Evolutionary conservation across 2,888 invertebrate genomes (phyloP), one percentile per base, ranked within the genome.

Genomic region (Pecten maximus): DNA sequence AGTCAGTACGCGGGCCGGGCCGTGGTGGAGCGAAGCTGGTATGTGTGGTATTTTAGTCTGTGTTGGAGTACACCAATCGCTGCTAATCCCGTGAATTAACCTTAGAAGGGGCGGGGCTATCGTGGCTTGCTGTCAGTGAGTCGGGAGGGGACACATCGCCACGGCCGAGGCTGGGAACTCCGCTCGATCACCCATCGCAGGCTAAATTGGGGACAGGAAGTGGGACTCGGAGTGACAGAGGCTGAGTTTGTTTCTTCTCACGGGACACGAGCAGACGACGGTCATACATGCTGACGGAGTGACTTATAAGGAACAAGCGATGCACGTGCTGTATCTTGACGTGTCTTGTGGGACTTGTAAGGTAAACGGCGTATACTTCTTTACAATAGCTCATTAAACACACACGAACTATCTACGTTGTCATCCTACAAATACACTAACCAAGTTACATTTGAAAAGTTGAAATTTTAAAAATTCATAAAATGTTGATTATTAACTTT

Each of bases 201-300:
- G 74, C 74, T 28, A 74, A 23, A 74, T 74, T 35, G 74, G 35
- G 74, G 74, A 74, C 74, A 74, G 74, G 74, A 74, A 74, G 74
- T 74, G 74, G 74, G 74, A 35, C 35, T 35, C 74, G 35, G 74
- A 74, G 74, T 74, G 74, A 74, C 74, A 74, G 74, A 74, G 74
- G 74, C 74, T 74, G 74, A n/a, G 6, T 28, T n/a, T 10, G 50
- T 54, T 54, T 60, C n/a, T 74, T 74, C 74, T 74, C 74, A 74
- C 74, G 74, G 74, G 74, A 74, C 74, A 74, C 74, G 35, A 74
- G 74, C 74, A 74, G 74, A 74, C 74, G 74, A 74, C 74, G 35
- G 74, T 74, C 74, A 74, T 35, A 35, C 74, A 35, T 74, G 74
- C 74, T 6, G 74, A 74, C 35, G 74, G 28, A 74, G 35, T 74